A percentile compares a stretch with the other conserved stretches of the same genome.
phyloP scores from a whole-genome alignment of 2,113 vertebrate genomes.

The Turnix velox region DNA sequence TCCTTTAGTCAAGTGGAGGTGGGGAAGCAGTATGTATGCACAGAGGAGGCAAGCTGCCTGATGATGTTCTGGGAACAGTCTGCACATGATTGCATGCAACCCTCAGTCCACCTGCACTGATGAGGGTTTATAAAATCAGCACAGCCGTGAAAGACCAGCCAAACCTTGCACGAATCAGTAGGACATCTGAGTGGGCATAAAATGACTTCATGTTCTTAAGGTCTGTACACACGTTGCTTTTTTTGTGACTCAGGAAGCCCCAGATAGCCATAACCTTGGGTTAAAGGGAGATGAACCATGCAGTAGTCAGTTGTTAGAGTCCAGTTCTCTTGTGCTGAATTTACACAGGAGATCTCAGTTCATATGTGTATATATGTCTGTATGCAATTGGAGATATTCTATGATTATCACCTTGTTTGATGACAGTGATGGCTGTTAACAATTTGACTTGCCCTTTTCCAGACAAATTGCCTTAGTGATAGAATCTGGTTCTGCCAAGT shows the following conservation, averaged over 20 bases:
- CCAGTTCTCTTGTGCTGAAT: not conserved
- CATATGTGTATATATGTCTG: rapidly evolving
- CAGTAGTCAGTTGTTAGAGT: not conserved
- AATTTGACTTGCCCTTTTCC: not conserved
- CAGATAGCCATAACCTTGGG: not conserved
- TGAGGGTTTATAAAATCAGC: not conserved
- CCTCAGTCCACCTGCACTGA: not conserved
- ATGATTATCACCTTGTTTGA: not conserved
- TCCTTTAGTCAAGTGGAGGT: not conserved
- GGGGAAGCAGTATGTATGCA: not conserved
- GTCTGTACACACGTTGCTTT: not conserved
- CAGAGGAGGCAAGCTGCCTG: not conserved
- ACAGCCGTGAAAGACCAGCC: rapidly evolving
- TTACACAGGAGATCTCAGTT: not conserved
- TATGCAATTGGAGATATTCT: not conserved
- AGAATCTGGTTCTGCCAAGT: not conserved
- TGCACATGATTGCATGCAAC: rapidly evolving
- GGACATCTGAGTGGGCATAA: not conserved
- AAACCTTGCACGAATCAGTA: not conserved
- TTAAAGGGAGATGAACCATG: not conserved
- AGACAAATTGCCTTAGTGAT: not conserved
- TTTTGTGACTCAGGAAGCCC: not conserved
- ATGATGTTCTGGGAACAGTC: not conserved
- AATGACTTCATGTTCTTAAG: not conserved
- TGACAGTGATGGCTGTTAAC: not conserved